Percentiles rank a stretch among this genome's conserved stretches.
Conservation (phyloP, 1,140 invertebrate species). For the Vanessa atalanta region DNA sequence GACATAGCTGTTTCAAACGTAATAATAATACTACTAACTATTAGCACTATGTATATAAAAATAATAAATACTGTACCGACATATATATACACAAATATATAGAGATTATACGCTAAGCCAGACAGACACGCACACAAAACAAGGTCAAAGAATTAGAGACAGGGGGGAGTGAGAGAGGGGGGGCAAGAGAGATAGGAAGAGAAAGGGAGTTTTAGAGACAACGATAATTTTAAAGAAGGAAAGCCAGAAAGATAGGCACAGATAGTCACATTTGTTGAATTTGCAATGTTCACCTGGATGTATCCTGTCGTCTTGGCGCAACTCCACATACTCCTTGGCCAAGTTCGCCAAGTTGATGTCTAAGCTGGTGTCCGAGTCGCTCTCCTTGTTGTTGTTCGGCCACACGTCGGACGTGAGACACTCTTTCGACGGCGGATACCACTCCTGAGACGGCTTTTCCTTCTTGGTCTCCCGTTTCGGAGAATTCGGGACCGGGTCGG, state of each 20-base stretch:
- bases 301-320: constrained; percentile 58
- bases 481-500: constrained; percentile 11
- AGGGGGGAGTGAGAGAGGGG: no score
- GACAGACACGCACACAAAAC: no score
- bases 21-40: no score
- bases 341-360: constrained; percentile 37
- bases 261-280: background rate
- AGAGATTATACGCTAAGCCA: no score
- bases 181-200: no score
- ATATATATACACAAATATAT: no score
- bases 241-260: background rate
- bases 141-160: no score
- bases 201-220: no score
- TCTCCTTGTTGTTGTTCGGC: constrained; percentile 36
- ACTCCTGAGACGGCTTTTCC: constrained; percentile 46
- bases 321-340: constrained; percentile 46
- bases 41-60: no score
- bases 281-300: constrained; percentile 54
- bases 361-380: constrained; percentile 28
- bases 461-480: constrained; percentile 13
- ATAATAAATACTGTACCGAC: no score
- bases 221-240: no score
- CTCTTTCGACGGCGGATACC: constrained; percentile 51
- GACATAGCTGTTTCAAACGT: no score
- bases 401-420: constrained; percentile 38